Percentiles rank a stretch among this genome's conserved stretches.
Evolutionary conservation across 2,113 vertebrate species (phyloP).

Genomic region (Tylochromis polylepis): DNA sequence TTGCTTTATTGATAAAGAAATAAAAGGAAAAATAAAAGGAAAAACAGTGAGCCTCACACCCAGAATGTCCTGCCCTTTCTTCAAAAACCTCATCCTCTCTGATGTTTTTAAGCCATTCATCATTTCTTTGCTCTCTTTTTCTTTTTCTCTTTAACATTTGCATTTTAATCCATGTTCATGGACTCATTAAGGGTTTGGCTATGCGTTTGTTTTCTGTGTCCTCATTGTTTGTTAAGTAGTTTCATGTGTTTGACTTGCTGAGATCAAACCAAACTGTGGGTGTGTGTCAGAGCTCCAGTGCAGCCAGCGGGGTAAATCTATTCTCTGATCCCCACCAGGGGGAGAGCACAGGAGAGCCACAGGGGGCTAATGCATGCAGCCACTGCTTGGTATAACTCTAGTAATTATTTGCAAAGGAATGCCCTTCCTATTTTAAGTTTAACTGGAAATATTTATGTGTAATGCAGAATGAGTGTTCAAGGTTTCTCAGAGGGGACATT

Average conservation of each 20-base stretch:
- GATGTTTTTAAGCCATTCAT: background rate
- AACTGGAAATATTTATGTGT: background rate
- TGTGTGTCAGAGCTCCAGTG: background rate
- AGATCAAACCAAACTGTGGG: constrained; percentile 29
- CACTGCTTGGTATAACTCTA: background rate
- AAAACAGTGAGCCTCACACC: background rate
- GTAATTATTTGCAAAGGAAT: background rate
- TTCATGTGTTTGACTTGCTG: background rate
- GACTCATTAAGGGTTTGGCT: background rate
- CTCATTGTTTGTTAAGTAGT: background rate
- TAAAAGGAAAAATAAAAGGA: background rate
- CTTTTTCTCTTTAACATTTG: background rate
- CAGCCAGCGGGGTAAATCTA: background rate
- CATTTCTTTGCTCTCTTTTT: background rate
- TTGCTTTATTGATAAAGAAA: background rate
- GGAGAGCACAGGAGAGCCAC: constrained; percentile 15
- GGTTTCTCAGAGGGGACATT: background rate
- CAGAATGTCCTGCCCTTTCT: background rate
- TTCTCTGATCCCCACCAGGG: constrained; percentile 5
- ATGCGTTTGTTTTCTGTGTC: background rate
- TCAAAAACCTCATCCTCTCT: background rate
- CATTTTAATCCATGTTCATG: background rate
- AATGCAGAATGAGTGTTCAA: background rate
- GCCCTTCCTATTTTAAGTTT: background rate
- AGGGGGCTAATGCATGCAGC: background rate